Evolutionary conservation across 2,888 invertebrate species (phyloP), one percentile per base, ranked within the genome.

Genomic region (Caradrina clavipalpis): DNA sequence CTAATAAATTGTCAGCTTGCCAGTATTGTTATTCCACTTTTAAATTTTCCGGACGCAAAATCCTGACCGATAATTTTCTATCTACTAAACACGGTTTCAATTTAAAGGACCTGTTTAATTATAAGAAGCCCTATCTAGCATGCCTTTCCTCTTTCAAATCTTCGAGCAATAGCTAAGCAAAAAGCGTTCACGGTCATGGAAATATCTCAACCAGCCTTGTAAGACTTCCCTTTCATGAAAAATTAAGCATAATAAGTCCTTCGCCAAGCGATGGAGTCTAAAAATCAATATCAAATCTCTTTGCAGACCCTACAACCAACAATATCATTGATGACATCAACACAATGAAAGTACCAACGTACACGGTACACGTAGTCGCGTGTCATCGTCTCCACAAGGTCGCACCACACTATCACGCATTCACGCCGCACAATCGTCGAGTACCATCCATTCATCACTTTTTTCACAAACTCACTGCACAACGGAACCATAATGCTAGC

Each of bases 361-460:
- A 65, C 35, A 65, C 65, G 51, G 13, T 54, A 42, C 63, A 80
- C 73, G 85, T 86, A 87, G 84, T 90, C 80, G 87, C 88, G 86
- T 89, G 88, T 76, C 84, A 87, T 88, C 86, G 87, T 87, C 81
- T 66, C 42, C 50, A 75, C 91, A 91, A 91, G 90, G 91, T 85
- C 87, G 76, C 62, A 21, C 65, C 61, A 76, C 64, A 65, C 70
- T 78, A 74, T 78, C 79, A 83, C 70, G 73, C 77, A 78, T 79
- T 78, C 75, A 74, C 63, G 47, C 60, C 65, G 78, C 56, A 80
- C 75, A 74, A 64, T 70, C 71, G 78, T 47, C 75, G 80, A 79
- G 77, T 83, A 80, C 69, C 72, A 73, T 69, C 63, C 86, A 87
- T 87, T 86, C 87, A 87, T 86, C 72, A 76, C 47, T 77, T 82